Evolutionary conservation across 2,797 vertebrate genomes (phyloP), one percentile per base, ranked within the genome.

Genomic region (Bovichtus diacanthus): DNA sequence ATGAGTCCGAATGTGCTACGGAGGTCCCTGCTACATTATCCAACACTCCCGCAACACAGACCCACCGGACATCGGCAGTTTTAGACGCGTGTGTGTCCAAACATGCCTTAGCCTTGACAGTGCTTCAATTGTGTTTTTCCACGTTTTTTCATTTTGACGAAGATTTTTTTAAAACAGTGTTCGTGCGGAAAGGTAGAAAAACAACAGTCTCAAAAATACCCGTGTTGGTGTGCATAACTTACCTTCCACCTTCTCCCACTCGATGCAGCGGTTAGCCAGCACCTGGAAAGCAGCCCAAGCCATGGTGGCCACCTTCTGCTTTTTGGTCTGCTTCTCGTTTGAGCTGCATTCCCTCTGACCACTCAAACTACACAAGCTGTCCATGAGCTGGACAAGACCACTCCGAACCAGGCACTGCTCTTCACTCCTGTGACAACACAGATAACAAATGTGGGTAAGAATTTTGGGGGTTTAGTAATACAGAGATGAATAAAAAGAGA

Each of bases 181-280:
- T n/a, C n/a, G n/a, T n/a, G n/a, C n/a, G n/a, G n/a, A n/a, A n/a
- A n/a, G n/a, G n/a, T n/a, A n/a, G n/a, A n/a, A n/a, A n/a, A n/a
- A n/a, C n/a, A n/a, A n/a, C n/a, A n/a, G n/a, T n/a, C n/a, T n/a
- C n/a, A n/a, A n/a, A n/a, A 34, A 27, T 27, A 27, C 5, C 5
- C 31, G 27, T 27, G 27, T 27, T 27, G 5, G 27, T 27, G 27
- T 27, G 65, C 3, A 23, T 56, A 67, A 60, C 66, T 71, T 90
- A 99, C 98, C 98, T 97, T 99, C 98, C 29, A 99, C 97, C 72
- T 99, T 99, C 81, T 99, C 98, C 98, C 98, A 99, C 82, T 99
- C 98, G 0, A 99, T 98, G 74, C 98, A 99, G 74, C 98, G 96
- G 82, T 99, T 99, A 89, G 98, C 98, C 29, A 99, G 94, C 86